These are phyloP conservation scores for Rhamnusium bicolor DNA, from an alignment of 2,888 invertebrate species.

Conservation along the genomic window DNA sequence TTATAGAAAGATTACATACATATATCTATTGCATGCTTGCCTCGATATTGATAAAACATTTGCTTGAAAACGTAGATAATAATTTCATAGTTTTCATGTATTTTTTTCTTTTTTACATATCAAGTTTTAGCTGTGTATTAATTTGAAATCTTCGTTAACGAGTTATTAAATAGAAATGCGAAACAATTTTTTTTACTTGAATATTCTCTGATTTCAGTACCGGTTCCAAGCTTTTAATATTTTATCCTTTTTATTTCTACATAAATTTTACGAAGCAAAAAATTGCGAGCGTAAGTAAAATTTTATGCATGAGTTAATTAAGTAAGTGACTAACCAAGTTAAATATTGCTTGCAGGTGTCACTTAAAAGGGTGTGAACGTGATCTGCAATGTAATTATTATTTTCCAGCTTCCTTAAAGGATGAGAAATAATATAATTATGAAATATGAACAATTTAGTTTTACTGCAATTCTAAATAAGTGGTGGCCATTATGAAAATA, in stretches of 20 bases:
- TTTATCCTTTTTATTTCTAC: neutral
- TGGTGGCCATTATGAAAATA: neutral
- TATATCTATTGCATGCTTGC: no score
- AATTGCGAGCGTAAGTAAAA: neutral
- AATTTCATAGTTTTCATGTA: no score
- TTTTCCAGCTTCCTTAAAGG: neutral
- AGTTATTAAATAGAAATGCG: no score
- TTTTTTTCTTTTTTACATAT: no score
- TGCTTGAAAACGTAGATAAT: no score
- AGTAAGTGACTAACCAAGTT: slow-evolving; percentile 53
- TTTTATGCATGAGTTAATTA: slow-evolving; percentile 40
- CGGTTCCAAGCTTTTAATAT: no score
- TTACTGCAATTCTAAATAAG: neutral
- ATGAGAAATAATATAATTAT: neutral
- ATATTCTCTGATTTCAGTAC: no score
- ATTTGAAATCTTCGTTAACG: no score
- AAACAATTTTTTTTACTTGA: no score
- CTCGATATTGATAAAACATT: no score
- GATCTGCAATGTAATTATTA: slow-evolving; percentile 53
- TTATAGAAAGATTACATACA: no score
- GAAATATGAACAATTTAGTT: neutral
- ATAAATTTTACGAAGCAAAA: slow-evolving; percentile 18
- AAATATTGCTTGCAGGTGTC: slow-evolving; percentile 57
- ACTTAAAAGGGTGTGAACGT: slow-evolving; percentile 54
- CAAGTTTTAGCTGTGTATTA: no score